Conservation (phyloP, 2,113 vertebrate species). For the Onychostruthus taczanowskii region DNA sequence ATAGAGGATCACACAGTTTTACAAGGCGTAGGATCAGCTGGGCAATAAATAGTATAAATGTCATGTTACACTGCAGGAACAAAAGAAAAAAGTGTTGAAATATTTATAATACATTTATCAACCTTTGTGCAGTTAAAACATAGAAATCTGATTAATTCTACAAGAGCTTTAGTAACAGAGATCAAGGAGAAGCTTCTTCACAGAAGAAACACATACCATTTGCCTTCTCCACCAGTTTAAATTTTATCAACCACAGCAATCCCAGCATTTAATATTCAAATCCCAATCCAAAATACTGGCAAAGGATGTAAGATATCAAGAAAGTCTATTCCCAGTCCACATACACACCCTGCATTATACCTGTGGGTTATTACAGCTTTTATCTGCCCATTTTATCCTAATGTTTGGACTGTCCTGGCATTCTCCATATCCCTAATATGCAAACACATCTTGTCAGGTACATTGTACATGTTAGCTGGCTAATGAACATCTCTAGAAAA, state of each 20-base stretch:
- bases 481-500: background rate
- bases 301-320: background rate
- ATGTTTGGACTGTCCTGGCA: background rate
- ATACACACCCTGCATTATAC: background rate
- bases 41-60: conserved; percentile 18
- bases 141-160: background rate
- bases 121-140: background rate
- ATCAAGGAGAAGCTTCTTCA: background rate
- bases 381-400: background rate
- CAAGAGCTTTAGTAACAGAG: background rate
- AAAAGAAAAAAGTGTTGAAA: background rate
- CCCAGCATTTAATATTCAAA: background rate
- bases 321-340: background rate
- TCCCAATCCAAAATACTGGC: background rate
- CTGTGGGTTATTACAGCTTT: background rate
- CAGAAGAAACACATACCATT: background rate
- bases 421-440: background rate
- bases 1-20: background rate
- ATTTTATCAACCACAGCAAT: background rate
- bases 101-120: background rate
- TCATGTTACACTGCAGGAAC: background rate
- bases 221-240: background rate
- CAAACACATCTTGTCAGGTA: background rate
- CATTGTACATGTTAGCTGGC: background rate
- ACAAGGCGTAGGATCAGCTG: background rate